Percentiles rank a stretch among this genome's conserved stretches.
These are phyloP conservation scores for Hirtodrosophila duncani DNA, from an alignment of 2,888 invertebrate genomes.

Conservation along the genomic window DNA sequence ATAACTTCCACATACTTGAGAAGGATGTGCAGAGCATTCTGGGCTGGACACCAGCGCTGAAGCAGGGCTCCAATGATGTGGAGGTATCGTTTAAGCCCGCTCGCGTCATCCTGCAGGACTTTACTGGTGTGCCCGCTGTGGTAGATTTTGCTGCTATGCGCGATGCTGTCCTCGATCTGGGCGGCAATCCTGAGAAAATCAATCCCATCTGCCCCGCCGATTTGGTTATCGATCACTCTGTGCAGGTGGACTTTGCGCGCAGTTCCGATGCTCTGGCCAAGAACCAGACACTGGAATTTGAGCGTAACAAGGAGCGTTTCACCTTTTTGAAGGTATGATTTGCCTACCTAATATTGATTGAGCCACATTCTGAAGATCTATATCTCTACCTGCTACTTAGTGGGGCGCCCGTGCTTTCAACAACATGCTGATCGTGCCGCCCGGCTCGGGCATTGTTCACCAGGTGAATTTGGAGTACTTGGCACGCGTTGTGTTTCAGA, in stretches of 20 bases:
- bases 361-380: neutral
- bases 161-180: conserved; percentile 91
- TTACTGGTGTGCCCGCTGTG: conserved; percentile 98
- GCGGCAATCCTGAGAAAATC: conserved; percentile 94
- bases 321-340: conserved; percentile 91
- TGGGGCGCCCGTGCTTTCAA: conserved; percentile 98
- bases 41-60: conserved; percentile 85
- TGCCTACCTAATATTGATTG: neutral
- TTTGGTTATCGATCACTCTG: conserved; percentile 98
- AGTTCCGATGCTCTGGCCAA: conserved; percentile 92
- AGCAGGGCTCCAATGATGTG: conserved; percentile 81
- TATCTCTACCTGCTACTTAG: conserved; percentile 76
- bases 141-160: conserved; percentile 99
- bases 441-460: conserved; percentile 98
- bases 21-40: conserved; percentile 93
- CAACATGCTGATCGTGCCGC: conserved; percentile 98
- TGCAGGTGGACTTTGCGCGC: conserved; percentile 96
- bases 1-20: conserved; percentile 92
- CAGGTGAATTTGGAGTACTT: conserved; percentile 98
- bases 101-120: conserved; percentile 96
- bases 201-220: conserved; percentile 99
- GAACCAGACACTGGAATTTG: conserved; percentile 96
- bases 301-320: conserved; percentile 96
- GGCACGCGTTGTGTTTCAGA: conserved; percentile 92
- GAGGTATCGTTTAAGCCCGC: conserved; percentile 98